phyloP scores from a whole-genome alignment of 2,113 vertebrate species.

The Ctenomys sociabilis region DNA sequence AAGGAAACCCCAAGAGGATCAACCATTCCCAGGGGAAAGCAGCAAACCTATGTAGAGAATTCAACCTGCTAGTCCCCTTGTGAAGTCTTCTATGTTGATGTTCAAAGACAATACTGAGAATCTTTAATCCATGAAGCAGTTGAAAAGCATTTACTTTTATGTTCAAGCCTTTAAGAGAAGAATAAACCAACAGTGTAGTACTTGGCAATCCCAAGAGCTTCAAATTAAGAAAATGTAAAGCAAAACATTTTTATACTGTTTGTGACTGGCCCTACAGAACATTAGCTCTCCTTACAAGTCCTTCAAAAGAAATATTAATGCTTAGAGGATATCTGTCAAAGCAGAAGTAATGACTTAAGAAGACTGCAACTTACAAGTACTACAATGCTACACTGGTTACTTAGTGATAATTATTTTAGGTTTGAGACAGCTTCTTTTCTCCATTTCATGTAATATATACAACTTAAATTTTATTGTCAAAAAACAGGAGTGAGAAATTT shows the following conservation, averaged over 20 bases:
- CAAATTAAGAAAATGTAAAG: not conserved
- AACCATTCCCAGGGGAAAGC: not conserved
- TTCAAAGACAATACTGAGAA: not conserved
- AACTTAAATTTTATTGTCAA: not conserved
- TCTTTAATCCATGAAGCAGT: not conserved
- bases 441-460: not conserved
- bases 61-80: not conserved
- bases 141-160: not conserved
- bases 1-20: not conserved
- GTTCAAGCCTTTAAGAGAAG: not conserved
- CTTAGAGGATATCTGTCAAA: not conserved
- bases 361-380: not conserved
- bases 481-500: not conserved
- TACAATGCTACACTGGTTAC: not conserved
- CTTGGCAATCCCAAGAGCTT: not conserved
- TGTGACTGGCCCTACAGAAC: not conserved
- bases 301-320: not conserved
- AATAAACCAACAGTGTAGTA: not conserved
- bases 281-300: not conserved
- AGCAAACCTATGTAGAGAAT: not conserved
- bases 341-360: not conserved
- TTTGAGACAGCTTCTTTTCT: not conserved
- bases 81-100: not conserved
- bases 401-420: not conserved
- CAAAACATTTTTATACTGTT: not conserved